phyloP scores from a whole-genome alignment of 2,113 vertebrate genomes.

The Macaca mulatta region DNA sequence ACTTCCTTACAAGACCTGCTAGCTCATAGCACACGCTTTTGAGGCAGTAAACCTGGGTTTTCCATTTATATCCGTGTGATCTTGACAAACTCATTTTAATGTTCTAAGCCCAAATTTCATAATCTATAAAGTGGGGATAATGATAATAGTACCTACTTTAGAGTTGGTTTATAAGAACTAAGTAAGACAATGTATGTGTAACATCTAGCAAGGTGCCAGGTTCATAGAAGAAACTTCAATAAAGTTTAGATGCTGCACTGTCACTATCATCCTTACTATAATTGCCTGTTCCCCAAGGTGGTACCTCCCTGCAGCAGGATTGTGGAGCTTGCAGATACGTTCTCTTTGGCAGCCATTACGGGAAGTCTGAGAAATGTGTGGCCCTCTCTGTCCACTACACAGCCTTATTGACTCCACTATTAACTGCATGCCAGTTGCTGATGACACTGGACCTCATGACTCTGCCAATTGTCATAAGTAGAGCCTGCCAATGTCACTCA shows the following conservation, averaged over 20 bases:
- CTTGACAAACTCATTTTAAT: not conserved
- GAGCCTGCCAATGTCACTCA: not conserved
- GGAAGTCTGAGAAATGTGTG: not conserved
- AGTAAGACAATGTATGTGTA: not conserved
- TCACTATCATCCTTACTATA: not conserved
- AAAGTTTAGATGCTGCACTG: not conserved
- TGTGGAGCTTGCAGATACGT: not conserved
- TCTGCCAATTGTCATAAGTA: not conserved
- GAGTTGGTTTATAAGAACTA: not conserved
- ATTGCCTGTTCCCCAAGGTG: not conserved
- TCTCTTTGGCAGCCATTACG: not conserved
- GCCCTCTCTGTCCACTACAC: not conserved
- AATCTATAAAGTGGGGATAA: not conserved
- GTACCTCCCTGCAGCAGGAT: not conserved
- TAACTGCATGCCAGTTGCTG: not conserved
- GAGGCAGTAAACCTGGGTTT: not conserved
- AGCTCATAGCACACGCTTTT: not conserved
- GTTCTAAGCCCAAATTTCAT: not conserved
- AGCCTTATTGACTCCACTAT: not conserved
- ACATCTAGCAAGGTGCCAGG: not conserved
- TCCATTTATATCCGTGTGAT: not conserved
- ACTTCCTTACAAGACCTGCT: not conserved
- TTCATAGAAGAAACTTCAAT: not conserved
- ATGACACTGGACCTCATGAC: not conserved
- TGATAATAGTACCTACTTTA: not conserved